phyloP scores from a whole-genome alignment of 2,797 vertebrate genomes.

The Mastacembelus armatus region DNA sequence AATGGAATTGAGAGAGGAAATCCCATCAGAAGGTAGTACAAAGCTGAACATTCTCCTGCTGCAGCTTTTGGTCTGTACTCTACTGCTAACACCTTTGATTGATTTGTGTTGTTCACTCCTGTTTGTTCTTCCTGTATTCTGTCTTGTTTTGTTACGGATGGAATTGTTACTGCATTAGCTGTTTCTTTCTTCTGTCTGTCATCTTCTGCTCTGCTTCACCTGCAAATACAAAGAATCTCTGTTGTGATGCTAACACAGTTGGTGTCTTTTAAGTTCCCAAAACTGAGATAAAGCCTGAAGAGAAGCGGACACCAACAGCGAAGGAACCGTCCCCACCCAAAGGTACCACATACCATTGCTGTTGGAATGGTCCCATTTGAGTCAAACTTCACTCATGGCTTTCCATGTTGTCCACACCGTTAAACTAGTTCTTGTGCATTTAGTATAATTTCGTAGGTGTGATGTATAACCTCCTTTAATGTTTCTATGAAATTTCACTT shows the following conservation, averaged over 20 bases:
- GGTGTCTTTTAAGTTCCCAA: constrained; percentile 76
- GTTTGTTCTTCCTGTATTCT: not conserved
- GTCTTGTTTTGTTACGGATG: not conserved
- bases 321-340: constrained; percentile 61
- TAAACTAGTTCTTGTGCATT: not conserved
- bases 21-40: constrained; percentile 77
- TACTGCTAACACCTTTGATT: not conserved
- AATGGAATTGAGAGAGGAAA: constrained; percentile 73
- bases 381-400: not conserved
- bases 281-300: constrained; percentile 63
- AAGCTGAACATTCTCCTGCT: not conserved
- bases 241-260: constrained; percentile 32
- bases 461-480: not conserved
- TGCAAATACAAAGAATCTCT: constrained; percentile 32
- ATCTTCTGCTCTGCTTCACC: constrained; percentile 27
- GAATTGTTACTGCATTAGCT: not conserved
- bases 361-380: constrained; percentile 15
- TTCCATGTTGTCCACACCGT: too few relatives aligned
- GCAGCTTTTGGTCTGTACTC: constrained; percentile 22
- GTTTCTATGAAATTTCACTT: constrained; percentile 21
- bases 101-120: not conserved
- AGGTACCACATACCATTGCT: constrained; percentile 75
- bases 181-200: constrained; percentile 2
- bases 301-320: constrained; percentile 53
- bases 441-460: constrained; percentile 6